Evolutionary conservation across 1,140 invertebrate genomes (phyloP).

Genomic region (Anagrus nilaparvatae): DNA sequence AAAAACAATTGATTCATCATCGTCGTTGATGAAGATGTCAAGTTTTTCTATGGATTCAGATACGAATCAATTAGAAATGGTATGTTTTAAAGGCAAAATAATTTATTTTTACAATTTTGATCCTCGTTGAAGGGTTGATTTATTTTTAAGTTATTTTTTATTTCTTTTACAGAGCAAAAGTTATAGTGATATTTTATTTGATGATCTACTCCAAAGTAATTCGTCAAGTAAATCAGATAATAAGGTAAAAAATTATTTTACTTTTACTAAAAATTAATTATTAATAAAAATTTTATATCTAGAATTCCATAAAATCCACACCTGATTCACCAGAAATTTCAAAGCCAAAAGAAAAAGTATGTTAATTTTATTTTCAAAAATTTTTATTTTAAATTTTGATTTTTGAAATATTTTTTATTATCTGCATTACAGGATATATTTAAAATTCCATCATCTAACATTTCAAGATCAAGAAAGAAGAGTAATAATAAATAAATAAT

Average conservation of each 20-base stretch:
- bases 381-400: background rate
- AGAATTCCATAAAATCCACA: no score
- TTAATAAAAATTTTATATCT: no score
- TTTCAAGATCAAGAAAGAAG: slow-evolving; percentile 3
- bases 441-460: slow-evolving; percentile 7
- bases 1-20: background rate
- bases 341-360: no score
- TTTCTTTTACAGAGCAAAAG: background rate
- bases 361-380: no score
- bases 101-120: slow-evolving; percentile 1
- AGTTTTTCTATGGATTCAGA: no score
- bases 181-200: slow-evolving; percentile 3
- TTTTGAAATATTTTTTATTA: no score
- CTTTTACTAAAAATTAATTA: background rate
- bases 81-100: slow-evolving; percentile 1
- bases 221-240: background rate
- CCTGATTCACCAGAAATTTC: no score
- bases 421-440: slow-evolving; percentile 5
- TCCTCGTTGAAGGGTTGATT: slow-evolving; percentile 3
- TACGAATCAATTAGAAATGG: background rate
- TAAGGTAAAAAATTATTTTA: background rate
- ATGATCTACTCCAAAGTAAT: background rate
- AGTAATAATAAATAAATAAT: background rate
- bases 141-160: slow-evolving; percentile 1
- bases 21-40: no score